Evolutionary conservation across 2,888 invertebrate genomes (phyloP).

Genomic region (Sericinus montela): DNA sequence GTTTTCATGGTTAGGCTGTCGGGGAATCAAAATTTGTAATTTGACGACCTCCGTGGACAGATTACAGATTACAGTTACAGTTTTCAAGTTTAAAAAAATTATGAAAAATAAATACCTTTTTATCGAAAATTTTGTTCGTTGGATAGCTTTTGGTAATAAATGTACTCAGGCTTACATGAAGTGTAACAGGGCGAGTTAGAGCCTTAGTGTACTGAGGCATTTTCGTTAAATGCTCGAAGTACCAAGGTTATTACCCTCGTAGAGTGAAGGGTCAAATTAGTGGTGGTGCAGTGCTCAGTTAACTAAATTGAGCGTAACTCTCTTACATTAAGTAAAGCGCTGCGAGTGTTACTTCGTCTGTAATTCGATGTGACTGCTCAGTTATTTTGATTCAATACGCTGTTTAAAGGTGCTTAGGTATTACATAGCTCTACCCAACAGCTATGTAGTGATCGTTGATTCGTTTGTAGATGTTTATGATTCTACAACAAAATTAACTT

Average conservation of each 20-base stretch:
- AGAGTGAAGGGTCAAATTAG: conserved; percentile 8
- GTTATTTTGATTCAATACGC: no score
- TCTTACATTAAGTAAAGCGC: neutral
- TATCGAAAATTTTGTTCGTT: neutral
- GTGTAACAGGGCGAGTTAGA: neutral
- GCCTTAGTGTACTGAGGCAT: neutral
- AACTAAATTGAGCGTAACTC: neutral
- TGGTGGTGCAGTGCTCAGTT: neutral
- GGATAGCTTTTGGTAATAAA: neutral
- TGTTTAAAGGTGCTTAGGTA: no score
- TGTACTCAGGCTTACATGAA: neutral
- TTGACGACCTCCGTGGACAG: no score
- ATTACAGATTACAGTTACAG: no score
- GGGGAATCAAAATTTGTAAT: no score
- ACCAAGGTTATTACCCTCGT: conserved; percentile 1
- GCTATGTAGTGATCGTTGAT: no score
- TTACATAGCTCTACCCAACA: no score
- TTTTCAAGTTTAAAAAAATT: neutral
- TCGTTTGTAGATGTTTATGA: no score
- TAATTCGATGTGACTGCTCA: neutral
- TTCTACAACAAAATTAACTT: no score
- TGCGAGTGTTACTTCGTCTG: no score
- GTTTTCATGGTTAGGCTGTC: no score
- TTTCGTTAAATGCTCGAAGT: conserved; percentile 5
- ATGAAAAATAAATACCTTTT: neutral